Conservation (phyloP, 2,797 vertebrate species). For the Trichosurus vulpecula region DNA sequence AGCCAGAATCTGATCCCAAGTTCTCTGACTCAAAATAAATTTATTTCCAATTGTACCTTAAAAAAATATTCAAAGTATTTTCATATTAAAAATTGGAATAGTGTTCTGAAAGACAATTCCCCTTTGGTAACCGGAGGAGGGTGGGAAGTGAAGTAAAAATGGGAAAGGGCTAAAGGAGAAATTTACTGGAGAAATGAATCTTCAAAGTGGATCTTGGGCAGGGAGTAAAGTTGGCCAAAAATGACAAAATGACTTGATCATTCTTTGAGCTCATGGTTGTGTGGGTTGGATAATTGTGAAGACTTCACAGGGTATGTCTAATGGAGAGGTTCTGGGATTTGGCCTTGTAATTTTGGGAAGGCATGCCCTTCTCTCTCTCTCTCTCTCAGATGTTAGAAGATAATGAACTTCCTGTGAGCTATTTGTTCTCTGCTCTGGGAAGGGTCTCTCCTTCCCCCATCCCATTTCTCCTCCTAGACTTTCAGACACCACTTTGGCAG, state of each 20-base stretch:
- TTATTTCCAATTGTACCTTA: not conserved
- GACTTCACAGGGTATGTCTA: no score
- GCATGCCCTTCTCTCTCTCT: no score
- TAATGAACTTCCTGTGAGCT: no score
- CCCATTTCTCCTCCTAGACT: no score
- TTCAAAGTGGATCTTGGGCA: conserved; percentile 5
- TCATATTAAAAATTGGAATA: not conserved
- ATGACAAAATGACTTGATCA: not conserved
- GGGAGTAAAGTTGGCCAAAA: not conserved
- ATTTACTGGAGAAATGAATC: not conserved
- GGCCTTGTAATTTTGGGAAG: no score
- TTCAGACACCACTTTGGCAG: no score
- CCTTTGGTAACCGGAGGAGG: not conserved
- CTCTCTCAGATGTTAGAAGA: no score
- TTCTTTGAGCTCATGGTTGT: not conserved
- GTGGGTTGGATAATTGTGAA: no score
- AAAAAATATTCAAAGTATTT: not conserved
- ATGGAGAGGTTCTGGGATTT: no score
- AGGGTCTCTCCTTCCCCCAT: no score
- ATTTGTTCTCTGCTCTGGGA: no score
- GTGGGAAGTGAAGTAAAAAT: not conserved
- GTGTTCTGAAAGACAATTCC: not conserved
- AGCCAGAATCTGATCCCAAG: not conserved
- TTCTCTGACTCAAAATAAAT: not conserved
- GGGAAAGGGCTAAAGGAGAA: not conserved